Conservation (phyloP, 2,113 vertebrate genomes). For the Jaculus jaculus region DNA sequence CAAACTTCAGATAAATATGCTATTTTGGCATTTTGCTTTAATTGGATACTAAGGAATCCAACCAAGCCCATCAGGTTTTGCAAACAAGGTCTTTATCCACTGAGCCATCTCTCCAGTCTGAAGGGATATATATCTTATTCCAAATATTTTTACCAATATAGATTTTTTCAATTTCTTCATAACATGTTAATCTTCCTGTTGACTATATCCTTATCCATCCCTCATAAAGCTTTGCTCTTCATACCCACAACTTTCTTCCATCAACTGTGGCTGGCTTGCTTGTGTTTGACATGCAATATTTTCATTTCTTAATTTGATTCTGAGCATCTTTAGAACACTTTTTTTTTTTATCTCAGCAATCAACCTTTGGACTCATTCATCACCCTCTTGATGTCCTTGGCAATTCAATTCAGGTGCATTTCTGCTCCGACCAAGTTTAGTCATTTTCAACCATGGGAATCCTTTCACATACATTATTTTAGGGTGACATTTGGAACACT, state of each 20-base stretch:
- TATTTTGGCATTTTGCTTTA: too few relatives aligned
- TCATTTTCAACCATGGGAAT: not conserved
- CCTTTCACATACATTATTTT: not conserved
- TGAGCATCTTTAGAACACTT: not conserved
- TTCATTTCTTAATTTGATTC: slow-evolving; percentile 22
- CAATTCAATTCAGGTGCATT: slow-evolving; percentile 4
- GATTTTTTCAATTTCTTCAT: not conserved
- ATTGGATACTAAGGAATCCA: too few relatives aligned
- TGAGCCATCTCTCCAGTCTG: too few relatives aligned
- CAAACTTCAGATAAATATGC: too few relatives aligned
- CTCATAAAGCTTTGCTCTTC: not conserved
- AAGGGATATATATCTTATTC: too few relatives aligned
- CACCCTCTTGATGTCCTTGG: not conserved
- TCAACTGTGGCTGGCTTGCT: not conserved
- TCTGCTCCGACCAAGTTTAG: not conserved
- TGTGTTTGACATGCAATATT: not conserved
- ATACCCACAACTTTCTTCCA: not conserved
- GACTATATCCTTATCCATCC: not conserved
- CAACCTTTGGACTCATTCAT: not conserved
- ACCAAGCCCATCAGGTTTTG: too few relatives aligned
- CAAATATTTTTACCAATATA: too few relatives aligned
- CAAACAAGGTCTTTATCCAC: too few relatives aligned
- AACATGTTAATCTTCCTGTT: not conserved
- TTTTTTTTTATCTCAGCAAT: not conserved
- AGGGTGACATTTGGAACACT: not conserved